Evolutionary conservation across 2,113 vertebrate genomes (phyloP), one percentile per base, ranked within the genome.

Genomic region (Rhabdomys dilectus): DNA sequence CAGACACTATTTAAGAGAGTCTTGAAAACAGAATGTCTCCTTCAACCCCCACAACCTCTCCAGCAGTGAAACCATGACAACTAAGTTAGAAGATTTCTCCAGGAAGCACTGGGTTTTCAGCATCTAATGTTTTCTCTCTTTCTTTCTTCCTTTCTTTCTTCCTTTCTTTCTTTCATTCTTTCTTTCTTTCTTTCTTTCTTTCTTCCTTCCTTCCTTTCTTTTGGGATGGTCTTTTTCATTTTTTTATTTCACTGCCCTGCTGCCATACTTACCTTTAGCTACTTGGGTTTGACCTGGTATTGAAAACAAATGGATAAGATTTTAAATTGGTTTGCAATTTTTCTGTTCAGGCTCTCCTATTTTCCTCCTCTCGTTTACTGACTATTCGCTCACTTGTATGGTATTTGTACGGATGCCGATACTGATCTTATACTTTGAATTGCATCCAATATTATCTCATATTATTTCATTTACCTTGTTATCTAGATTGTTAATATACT

Each of bases 381-480:
- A 48, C 72, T 76, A 58, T 17, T 84, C 26, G 42, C 39, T 62
- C 56, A 87, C 26, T 84, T 62, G 10, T 51, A 51, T 11, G 10
- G 51, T 51, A 77, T 90, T 95, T 84, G 48, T 58, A 21, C 45
- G 11, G 82, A 62, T 56, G 68, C 66, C 58, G 16, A 70, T 68
- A 70, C 86, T 92, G 84, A 85, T 56, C 90, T 84, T 68, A 82
- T 78, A 82, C 31, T 84, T 89, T 45, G 58, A 53, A 26, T 91
- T 92, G 68, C 78, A 80, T 62, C 13, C 6, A 60, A 88, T 26
- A 26, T 22, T 26, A 62, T 62, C 26, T 62, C 24, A 16, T 72
- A 90, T 45, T 94, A 66, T 51, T 95, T 7, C 22, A 15, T 26
- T 82, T 73, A 45, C 85, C 48, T 82, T 24, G 3, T 84, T 73